Percentiles rank a stretch among this genome's conserved stretches.
phyloP scores from a whole-genome alignment of 2,797 vertebrate genomes.

The Myiotriccus ornatus region DNA sequence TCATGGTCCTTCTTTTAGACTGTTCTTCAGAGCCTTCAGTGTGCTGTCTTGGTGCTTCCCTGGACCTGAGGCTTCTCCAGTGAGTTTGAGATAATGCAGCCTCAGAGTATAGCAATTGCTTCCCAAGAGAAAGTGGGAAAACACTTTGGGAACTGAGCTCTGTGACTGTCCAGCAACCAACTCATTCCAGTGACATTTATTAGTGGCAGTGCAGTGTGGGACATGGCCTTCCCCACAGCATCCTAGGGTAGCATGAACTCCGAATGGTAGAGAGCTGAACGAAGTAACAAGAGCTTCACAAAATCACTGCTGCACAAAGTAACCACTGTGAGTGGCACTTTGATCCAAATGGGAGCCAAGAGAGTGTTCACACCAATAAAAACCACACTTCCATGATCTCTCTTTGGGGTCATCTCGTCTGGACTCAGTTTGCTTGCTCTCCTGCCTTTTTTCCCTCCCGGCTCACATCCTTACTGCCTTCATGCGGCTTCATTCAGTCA shows the following conservation, averaged over 20 bases:
- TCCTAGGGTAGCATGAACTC: neutral
- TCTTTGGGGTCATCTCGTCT: neutral
- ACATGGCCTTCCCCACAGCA: neutral
- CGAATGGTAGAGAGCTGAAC: neutral
- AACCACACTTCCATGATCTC: fast-evolving
- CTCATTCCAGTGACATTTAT: neutral
- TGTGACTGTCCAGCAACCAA: neutral
- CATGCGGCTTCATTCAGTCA: neutral
- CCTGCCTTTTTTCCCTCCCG: neutral
- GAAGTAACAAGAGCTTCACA: neutral
- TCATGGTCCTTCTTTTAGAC: fast-evolving
- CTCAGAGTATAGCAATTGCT: neutral
- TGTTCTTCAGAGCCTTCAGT: neutral
- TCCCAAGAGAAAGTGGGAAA: neutral
- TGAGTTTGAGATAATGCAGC: neutral
- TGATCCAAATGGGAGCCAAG: neutral
- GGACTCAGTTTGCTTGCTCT: neutral
- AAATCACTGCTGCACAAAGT: neutral
- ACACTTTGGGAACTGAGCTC: neutral
- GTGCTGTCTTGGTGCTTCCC: neutral
- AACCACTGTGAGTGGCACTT: neutral
- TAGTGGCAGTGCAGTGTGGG: neutral
- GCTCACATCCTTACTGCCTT: neutral
- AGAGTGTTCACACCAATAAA: fast-evolving
- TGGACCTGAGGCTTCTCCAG: neutral